Conservation (phyloP, 1,140 invertebrate species). For the Hypothenemus hampei region DNA sequence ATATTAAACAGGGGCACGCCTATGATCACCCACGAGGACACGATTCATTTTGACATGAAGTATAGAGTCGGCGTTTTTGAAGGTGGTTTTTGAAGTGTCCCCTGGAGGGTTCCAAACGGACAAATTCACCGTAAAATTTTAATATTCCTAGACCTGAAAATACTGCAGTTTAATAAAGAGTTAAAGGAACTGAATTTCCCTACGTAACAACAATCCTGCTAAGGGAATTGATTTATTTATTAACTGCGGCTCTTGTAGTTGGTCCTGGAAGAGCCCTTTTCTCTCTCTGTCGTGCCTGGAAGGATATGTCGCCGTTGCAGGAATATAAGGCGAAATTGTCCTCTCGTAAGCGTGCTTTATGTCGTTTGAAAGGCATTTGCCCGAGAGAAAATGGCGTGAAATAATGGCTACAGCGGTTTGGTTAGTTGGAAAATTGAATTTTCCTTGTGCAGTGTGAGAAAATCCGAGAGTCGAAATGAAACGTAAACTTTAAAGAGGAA, state of each 20-base stretch:
- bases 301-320: slow-evolving; percentile 20
- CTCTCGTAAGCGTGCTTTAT: slow-evolving; percentile 22
- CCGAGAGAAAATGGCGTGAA: slow-evolving; percentile 22
- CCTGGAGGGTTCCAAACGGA: slow-evolving; percentile 5
- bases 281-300: too few relatives aligned
- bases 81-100: slow-evolving; percentile 23
- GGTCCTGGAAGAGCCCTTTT: slow-evolving; percentile 20
- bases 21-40: slow-evolving; percentile 5
- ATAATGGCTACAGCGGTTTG: slow-evolving; percentile 12
- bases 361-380: slow-evolving; percentile 21
- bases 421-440: slow-evolving; percentile 14
- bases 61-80: slow-evolving; percentile 24
- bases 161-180: too few relatives aligned
- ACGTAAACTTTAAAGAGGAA: too few relatives aligned
- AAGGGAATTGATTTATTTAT: slow-evolving; percentile 26
- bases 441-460: too few relatives aligned
- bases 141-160: too few relatives aligned
- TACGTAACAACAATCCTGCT: slow-evolving; percentile 15
- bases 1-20: slow-evolving; percentile 2
- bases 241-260: slow-evolving; percentile 25
- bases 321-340: slow-evolving; percentile 25
- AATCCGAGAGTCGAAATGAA: too few relatives aligned
- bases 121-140: slow-evolving; percentile 23
- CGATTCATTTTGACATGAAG: slow-evolving; percentile 19
- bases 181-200: slow-evolving; percentile 20